Base-by-base conservation (phyloP, 2,797 vertebrate species). In the Myotis vivesi region DNA sequence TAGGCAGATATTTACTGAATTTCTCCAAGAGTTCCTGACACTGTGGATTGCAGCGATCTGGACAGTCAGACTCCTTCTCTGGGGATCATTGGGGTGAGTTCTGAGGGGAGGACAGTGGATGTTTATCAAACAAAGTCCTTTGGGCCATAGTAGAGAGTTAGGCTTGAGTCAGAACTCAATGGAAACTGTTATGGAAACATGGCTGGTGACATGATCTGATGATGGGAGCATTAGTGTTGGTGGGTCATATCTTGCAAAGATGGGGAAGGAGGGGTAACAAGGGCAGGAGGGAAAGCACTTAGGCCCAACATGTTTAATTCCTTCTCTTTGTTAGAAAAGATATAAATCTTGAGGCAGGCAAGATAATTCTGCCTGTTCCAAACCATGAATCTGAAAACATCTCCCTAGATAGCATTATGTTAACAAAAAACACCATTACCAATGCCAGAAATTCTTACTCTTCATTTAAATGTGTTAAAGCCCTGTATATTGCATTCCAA, bases 391-490 rank as follows among this genome's bases (percentile, higher is more conserved):
- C 69, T 94, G 84, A 92, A 93, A 92, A 75, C 13, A 64, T 92
- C 66, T 86, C 44, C 89, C 87, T 84, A 73, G 92, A 59, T 73
- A 89, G 68, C 49, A 57, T 86, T 59, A 64, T 59, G 64, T 15
- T 71, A 82, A 92, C 80, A 12, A 82, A 69, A 90, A 87, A 41
- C 33, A 62, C 8, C 36, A 51, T 30, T 38, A 66, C 57, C 75
- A 17, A 72, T 93, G 71, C 83, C 71, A 86, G 64, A 53, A 80
- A 92, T 90, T 71, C 75, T 88, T 94, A 51, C 46, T 51, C 91
- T 69, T 81, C 79, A 87, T 95, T 96, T 89, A 89, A 95, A 85
- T 19, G 33, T 85, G 30, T 82, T 88, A 68, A 79, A 91, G 33
- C 0, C n/a, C 62, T 79, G 28, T 92, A 77, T 57, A 72, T 95